These are phyloP conservation scores for Lepus oiostolus DNA, from an alignment of 2,797 vertebrate genomes.

Conservation along the genomic window DNA sequence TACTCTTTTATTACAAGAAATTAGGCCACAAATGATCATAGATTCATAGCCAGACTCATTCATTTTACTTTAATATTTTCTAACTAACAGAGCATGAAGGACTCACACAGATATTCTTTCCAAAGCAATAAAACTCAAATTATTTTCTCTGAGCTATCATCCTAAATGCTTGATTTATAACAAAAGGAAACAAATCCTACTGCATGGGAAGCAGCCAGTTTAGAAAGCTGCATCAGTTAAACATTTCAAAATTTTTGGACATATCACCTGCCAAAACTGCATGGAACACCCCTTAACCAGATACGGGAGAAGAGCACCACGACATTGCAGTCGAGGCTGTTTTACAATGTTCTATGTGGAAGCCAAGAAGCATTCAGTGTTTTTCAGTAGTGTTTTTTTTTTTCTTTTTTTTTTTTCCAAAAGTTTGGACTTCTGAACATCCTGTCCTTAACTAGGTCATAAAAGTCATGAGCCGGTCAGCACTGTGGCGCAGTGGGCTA, in stretches of 20 bases:
- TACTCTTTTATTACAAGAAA: conserved; percentile 55
- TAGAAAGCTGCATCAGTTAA: conserved; percentile 79
- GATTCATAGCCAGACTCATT: conserved; percentile 60
- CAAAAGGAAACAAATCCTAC: conserved; percentile 77
- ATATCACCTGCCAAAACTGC: conserved; percentile 78
- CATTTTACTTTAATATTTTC: conserved; percentile 75
- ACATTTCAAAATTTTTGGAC: conserved; percentile 81
- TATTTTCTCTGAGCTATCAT: conserved; percentile 73
- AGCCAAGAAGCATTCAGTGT: conserved; percentile 71
- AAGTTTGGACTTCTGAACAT: conserved; percentile 78
- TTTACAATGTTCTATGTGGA: conserved; percentile 74
- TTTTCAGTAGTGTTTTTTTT: neutral
- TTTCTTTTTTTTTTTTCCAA: conserved; percentile 25
- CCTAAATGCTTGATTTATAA: conserved; percentile 77
- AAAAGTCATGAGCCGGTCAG: conserved; percentile 69
- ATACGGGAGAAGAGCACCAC: conserved; percentile 59
- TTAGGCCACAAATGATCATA: conserved; percentile 45
- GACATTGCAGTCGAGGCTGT: conserved; percentile 62
- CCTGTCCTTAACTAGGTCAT: conserved; percentile 58
- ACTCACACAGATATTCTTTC: conserved; percentile 76
- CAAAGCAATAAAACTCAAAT: conserved; percentile 80
- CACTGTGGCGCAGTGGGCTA: too few species aligned
- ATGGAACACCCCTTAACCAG: conserved; percentile 78
- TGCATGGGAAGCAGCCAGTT: conserved; percentile 71
- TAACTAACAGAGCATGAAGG: conserved; percentile 75